Conservation (phyloP, 2,113 vertebrate species). For the Oreocharis arfaki region DNA sequence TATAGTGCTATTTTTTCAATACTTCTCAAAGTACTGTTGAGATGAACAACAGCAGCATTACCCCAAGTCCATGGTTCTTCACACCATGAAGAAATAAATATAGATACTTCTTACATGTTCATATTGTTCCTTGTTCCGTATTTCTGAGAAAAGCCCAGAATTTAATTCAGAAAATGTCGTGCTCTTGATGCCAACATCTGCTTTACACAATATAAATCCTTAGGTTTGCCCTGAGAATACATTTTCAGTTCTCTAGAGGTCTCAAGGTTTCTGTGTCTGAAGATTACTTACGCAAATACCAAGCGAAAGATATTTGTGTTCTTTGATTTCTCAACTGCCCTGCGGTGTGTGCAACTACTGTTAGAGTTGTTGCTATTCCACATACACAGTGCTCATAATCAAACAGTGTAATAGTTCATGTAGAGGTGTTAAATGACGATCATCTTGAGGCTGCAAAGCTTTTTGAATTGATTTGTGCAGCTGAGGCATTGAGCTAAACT, state of each 20-base stretch:
- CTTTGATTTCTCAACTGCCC: not conserved
- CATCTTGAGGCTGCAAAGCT: not conserved
- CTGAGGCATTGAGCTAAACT: not conserved
- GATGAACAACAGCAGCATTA: not conserved
- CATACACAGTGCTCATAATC: not conserved
- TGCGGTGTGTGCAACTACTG: not conserved
- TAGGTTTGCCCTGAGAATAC: not conserved
- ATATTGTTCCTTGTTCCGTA: not conserved
- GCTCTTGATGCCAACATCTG: not conserved
- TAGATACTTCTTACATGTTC: not conserved
- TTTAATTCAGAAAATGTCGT: not conserved
- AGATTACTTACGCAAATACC: not conserved
- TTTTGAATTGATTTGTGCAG: not conserved
- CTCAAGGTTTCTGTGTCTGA: not conserved
- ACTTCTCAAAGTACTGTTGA: not conserved
- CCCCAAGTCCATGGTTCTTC: fast-evolving
- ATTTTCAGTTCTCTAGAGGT: not conserved
- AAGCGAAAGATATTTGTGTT: not conserved
- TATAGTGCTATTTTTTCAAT: not conserved
- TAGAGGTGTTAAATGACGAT: not conserved
- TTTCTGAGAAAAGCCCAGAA: not conserved
- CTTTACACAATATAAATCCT: not conserved
- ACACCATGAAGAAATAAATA: not conserved
- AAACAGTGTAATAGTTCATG: not conserved
- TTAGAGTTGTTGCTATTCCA: not conserved